Conservation (phyloP, 2,113 vertebrate genomes). For the Alligator sinensis region DNA sequence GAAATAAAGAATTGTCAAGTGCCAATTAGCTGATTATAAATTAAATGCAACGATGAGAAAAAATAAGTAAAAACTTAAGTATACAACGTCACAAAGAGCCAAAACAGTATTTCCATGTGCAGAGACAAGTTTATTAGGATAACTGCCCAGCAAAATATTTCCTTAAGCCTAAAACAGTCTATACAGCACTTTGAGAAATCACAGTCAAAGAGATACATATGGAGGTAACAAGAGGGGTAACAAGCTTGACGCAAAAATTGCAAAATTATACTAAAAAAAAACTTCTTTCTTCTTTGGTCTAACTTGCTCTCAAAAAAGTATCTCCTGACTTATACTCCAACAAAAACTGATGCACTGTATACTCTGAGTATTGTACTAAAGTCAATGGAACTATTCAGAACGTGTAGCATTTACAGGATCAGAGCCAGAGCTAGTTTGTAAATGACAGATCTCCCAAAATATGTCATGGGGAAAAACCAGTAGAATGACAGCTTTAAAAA, state of each 20-base stretch:
- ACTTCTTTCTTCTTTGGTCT: background rate
- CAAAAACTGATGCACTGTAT: background rate
- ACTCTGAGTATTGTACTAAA: background rate
- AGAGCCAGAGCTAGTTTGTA: background rate
- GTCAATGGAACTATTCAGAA: background rate
- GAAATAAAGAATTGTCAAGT: background rate
- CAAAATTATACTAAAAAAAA: background rate
- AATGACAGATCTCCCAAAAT: background rate
- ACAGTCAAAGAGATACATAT: background rate
- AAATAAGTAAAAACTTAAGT: background rate
- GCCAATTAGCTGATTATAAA: background rate
- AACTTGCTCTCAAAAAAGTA: background rate
- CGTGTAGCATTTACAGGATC: background rate
- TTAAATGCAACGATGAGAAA: accelerated
- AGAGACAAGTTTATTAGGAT: background rate
- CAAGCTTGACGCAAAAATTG: background rate
- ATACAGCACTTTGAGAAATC: background rate
- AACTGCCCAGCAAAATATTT: background rate
- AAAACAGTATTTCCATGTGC: accelerated
- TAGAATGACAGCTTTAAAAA: background rate
- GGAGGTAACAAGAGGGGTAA: accelerated
- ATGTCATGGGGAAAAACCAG: background rate
- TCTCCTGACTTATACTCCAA: background rate
- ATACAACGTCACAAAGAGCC: background rate
- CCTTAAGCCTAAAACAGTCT: background rate